These are phyloP conservation scores for Athetis lepigone DNA, from an alignment of 2,888 invertebrate genomes.

Conservation along the genomic window DNA sequence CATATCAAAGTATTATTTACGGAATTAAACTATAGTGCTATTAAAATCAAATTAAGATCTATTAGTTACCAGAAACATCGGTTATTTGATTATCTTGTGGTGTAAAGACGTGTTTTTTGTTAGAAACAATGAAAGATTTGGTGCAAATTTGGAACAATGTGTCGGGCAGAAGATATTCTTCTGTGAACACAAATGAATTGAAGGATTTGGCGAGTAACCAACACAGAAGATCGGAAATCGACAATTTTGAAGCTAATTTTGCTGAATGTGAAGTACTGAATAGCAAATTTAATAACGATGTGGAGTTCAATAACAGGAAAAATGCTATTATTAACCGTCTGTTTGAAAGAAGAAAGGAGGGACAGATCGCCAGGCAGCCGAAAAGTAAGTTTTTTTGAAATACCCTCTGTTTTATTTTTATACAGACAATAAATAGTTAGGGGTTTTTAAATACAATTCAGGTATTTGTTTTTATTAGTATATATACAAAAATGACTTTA, in stretches of 20 bases:
- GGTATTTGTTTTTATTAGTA: too few relatives aligned
- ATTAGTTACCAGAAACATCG: constrained; percentile 58
- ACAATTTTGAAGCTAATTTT: constrained; percentile 79
- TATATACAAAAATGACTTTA: too few relatives aligned
- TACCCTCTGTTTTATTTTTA: not conserved
- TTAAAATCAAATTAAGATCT: constrained; percentile 65
- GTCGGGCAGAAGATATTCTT: constrained; percentile 89
- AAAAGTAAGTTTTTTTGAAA: constrained; percentile 79
- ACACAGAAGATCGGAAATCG: constrained; percentile 76
- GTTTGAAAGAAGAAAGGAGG: constrained; percentile 79
- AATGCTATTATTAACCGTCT: constrained; percentile 84
- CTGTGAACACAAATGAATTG: constrained; percentile 85
- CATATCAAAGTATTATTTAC: constrained; percentile 40
- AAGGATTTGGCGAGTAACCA: constrained; percentile 78
- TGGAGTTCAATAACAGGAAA: constrained; percentile 79
- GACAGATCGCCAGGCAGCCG: constrained; percentile 79
- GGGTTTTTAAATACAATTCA: too few relatives aligned
- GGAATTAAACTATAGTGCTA: constrained; percentile 54
- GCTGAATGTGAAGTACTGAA: constrained; percentile 84
- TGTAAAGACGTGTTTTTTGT: constrained; percentile 52
- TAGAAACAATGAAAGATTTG: constrained; percentile 91
- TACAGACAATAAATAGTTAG: too few relatives aligned
- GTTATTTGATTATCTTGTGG: constrained; percentile 35
- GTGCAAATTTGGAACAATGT: constrained; percentile 90
- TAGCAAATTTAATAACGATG: constrained; percentile 77